Evolutionary conservation across 2,797 vertebrate species (phyloP), one percentile per base, ranked within the genome.

Genomic region (Sebastes reedi): DNA sequence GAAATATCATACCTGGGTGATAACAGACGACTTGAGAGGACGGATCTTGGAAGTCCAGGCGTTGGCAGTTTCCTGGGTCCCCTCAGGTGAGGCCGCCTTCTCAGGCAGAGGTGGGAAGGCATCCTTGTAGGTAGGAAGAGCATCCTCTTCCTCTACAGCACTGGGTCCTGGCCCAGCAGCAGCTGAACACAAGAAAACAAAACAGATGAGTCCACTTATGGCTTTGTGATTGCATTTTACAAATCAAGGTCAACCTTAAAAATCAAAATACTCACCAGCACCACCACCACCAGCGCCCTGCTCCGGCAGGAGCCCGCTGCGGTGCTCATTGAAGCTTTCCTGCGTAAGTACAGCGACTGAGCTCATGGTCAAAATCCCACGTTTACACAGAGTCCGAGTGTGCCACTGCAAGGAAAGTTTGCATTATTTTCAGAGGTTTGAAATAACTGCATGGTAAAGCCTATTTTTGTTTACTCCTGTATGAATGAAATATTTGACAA

Each of bases 311-410:
- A 99, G 97, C 91, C 98, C 98, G 84, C 97, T 98, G 92, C 98
- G 97, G 95, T 99, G 99, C 95, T 99, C 99, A 83, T 98, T 99
- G 89, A 99, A 99, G 96, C 97, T 98, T 97, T 99, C 98, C 94
- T 99, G 98, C 94, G 99, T 99, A 97, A 99, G 96, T 97, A 99
- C 98, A 95, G 99, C 98, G 94, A 99, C 98, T 85, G 98, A 99
- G 97, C 99, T 99, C 98, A 99, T 99, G 97, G 96, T 97, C 93
- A 95, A 97, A 96, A 97, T 97, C 95, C 96, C 96, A 96, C 96
- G 95, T 91, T 94, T 95, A 97, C 97, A 97, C 97, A 94, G 94
- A 97, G 96, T 99, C 97, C 96, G 95, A 97, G 97, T 97, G 97
- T 97, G 96, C 95, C 97, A 98, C 99, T 99, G 87, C 18, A 90